Conservation (phyloP, 2,113 vertebrate species). For the Asarcornis scutulata region DNA sequence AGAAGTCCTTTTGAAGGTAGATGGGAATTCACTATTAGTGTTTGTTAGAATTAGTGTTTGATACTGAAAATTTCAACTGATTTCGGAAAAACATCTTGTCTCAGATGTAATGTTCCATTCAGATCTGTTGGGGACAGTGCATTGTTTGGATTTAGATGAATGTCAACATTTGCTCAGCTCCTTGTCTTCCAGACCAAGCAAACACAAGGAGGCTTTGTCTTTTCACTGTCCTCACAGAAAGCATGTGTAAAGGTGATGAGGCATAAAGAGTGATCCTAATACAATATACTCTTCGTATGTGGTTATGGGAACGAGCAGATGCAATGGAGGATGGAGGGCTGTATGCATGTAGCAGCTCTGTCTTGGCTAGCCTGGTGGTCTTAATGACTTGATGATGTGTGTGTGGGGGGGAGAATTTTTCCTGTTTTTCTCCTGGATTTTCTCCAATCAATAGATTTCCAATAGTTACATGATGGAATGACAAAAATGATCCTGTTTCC, state of each 20-base stretch:
- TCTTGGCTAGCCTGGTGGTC: neutral
- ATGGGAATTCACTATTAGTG: neutral
- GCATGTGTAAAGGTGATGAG: neutral
- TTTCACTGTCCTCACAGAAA: neutral
- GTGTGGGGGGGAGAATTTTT: neutral
- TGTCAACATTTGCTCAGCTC: neutral
- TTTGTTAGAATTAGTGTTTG: neutral
- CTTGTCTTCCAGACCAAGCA: neutral
- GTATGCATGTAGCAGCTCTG: neutral
- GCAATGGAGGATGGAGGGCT: neutral
- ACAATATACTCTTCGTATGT: neutral
- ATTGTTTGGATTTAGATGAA: neutral
- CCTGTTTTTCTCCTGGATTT: neutral
- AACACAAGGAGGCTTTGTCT: neutral
- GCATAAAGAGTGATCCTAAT: neutral
- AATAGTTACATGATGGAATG: slow-evolving; percentile 25
- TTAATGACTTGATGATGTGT: neutral
- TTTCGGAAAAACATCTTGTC: neutral
- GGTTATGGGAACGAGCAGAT: neutral
- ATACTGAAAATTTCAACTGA: neutral
- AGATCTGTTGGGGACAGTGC: neutral
- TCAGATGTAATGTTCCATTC: neutral
- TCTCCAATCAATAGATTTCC: slow-evolving; percentile 35
- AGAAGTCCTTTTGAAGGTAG: neutral
- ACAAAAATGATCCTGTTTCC: slow-evolving; percentile 46